Evolutionary conservation across 2,113 vertebrate species (phyloP).

Genomic region (Nymphicus hollandicus): DNA sequence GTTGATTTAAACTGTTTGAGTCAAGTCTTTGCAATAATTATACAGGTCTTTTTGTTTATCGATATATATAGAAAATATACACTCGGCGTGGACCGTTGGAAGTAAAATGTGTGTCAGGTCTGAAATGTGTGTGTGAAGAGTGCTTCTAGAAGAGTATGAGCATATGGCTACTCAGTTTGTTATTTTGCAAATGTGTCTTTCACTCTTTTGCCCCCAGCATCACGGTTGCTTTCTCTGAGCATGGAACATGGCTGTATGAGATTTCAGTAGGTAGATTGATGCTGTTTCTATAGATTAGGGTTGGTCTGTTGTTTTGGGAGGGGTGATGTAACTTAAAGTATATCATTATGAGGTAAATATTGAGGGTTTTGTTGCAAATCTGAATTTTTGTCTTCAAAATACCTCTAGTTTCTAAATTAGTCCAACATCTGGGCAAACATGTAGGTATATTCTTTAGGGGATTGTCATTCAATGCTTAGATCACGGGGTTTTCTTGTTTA

Average conservation of each 20-base stretch:
- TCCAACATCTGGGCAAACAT: background rate
- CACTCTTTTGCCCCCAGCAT: slow-evolving; percentile 38
- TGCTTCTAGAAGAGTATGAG: background rate
- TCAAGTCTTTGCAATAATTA: background rate
- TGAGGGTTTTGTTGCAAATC: background rate
- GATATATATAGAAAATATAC: background rate
- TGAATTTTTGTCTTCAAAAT: background rate
- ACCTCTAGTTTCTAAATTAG: background rate
- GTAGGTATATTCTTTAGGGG: background rate
- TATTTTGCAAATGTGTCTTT: background rate
- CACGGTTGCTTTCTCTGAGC: background rate
- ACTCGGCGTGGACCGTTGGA: background rate
- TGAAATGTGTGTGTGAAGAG: background rate
- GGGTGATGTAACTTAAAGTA: background rate
- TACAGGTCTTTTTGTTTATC: background rate
- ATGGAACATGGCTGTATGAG: background rate
- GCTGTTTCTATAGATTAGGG: background rate
- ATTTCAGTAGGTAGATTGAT: background rate
- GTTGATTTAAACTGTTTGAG: background rate
- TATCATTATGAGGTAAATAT: background rate
- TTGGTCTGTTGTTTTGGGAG: background rate
- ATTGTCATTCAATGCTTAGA: background rate
- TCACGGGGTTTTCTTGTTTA: slow-evolving; percentile 51
- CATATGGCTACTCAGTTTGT: background rate
- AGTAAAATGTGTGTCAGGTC: background rate